phyloP scores from a whole-genome alignment of 2,888 invertebrate species.

The Ommatoiulus sabulosus region DNA sequence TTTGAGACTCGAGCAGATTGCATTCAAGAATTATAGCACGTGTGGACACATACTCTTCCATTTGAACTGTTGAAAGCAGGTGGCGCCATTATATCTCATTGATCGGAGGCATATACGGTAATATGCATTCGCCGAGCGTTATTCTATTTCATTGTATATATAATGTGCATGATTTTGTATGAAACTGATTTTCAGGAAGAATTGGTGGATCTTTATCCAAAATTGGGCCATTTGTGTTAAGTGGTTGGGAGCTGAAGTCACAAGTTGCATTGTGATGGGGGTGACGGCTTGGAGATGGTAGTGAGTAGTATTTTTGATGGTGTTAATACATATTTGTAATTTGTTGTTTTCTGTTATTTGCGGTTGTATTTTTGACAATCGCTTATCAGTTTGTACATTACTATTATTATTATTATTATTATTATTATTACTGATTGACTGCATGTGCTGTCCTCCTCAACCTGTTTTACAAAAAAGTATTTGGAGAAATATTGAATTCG shows the following conservation, averaged over 20 bases:
- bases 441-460: background rate
- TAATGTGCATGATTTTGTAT: constrained; percentile 25
- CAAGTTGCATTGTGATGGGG: constrained; percentile 14
- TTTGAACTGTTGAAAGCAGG: background rate
- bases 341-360: constrained; percentile 19
- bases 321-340: constrained; percentile 23
- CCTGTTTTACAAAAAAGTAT: constrained; percentile 29
- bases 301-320: background rate
- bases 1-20: no score
- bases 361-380: constrained; percentile 29
- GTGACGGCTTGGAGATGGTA: constrained; percentile 8
- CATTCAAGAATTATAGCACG: background rate
- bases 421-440: background rate
- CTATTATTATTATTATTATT: constrained; percentile 15
- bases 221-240: constrained; percentile 6
- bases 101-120: background rate
- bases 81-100: background rate
- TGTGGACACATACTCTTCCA: background rate
- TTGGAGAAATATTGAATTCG: constrained; percentile 5
- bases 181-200: constrained; percentile 12
- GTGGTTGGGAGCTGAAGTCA: background rate
- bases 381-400: constrained; percentile 36
- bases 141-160: constrained; percentile 12
- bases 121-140: background rate
- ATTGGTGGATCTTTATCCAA: constrained; percentile 29